Percentiles rank a stretch among this genome's conserved stretches.
Evolutionary conservation across 2,113 vertebrate genomes (phyloP).

Genomic region (Limnothrissa miodon): DNA sequence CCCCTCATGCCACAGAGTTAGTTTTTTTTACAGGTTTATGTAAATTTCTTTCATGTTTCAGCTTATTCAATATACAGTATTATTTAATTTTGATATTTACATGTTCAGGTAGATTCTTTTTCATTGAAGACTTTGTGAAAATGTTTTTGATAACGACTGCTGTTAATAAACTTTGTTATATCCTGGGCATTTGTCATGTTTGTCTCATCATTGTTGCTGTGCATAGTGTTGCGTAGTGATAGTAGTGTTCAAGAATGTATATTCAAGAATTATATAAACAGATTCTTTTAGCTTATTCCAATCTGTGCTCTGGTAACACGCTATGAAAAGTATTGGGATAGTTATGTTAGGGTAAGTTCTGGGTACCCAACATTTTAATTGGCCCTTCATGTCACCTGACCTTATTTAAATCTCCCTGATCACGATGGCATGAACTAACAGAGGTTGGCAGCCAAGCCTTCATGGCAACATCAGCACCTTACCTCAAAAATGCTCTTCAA

Average conservation of each 20-base stretch:
- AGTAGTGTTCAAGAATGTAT: too few species aligned
- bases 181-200: not conserved
- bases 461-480: too few species aligned
- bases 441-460: too few species aligned
- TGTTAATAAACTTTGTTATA: not conserved
- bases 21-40: not conserved
- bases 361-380: too few species aligned
- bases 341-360: too few species aligned
- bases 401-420: too few species aligned
- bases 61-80: not conserved
- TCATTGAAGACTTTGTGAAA: not conserved
- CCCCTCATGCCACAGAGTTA: not conserved
- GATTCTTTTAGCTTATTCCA: not conserved
- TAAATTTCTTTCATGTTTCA: not conserved
- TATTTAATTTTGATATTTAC: not conserved
- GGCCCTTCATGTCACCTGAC: too few species aligned
- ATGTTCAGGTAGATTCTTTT: not conserved
- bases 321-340: too few species aligned
- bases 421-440: too few species aligned
- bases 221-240: not conserved
- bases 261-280: too few species aligned
- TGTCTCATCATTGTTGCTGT: not conserved
- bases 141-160: not conserved
- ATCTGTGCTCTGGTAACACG: not conserved
- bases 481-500: too few species aligned